Conservation (phyloP, 1,140 invertebrate species). For the Mamestra configurata region DNA sequence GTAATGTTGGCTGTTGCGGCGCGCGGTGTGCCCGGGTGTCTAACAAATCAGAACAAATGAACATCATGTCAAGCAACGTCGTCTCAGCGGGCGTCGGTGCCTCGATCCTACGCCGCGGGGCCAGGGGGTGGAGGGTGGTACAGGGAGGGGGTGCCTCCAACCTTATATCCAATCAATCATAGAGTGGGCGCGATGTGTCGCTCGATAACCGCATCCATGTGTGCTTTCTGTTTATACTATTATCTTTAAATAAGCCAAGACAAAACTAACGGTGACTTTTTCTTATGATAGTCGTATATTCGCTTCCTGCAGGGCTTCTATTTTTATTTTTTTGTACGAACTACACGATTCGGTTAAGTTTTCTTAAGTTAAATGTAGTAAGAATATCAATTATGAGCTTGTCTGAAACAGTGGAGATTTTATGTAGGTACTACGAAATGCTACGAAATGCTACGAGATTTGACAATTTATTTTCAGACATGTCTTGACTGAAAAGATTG, state of each 20-base stretch:
- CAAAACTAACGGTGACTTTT: background rate
- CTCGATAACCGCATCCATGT: constrained; percentile 59
- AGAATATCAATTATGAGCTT: no score
- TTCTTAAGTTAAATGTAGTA: background rate
- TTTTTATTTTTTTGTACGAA: background rate
- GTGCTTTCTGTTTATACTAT: constrained; percentile 49
- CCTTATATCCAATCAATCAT: constrained; percentile 67
- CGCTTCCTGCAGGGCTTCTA: background rate
- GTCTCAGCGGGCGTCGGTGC: constrained; percentile 61
- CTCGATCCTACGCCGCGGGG: constrained; percentile 30
- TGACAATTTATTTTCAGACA: background rate
- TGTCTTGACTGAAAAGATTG: no score
- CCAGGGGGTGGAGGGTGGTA: background rate
- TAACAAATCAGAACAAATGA: constrained; percentile 76
- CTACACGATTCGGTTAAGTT: background rate
- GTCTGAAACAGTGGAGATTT: background rate
- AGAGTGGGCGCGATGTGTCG: constrained; percentile 55
- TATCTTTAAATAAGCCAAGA: constrained; percentile 45
- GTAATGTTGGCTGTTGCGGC: constrained; percentile 55
- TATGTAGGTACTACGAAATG: background rate
- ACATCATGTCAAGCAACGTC: constrained; percentile 64
- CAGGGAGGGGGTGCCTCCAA: constrained; percentile 30
- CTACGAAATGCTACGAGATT: background rate
- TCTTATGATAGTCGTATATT: background rate
- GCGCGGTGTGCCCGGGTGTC: constrained; percentile 56